Conservation (phyloP, 2,113 vertebrate species). For the Poeciliopsis turrubarensis region DNA sequence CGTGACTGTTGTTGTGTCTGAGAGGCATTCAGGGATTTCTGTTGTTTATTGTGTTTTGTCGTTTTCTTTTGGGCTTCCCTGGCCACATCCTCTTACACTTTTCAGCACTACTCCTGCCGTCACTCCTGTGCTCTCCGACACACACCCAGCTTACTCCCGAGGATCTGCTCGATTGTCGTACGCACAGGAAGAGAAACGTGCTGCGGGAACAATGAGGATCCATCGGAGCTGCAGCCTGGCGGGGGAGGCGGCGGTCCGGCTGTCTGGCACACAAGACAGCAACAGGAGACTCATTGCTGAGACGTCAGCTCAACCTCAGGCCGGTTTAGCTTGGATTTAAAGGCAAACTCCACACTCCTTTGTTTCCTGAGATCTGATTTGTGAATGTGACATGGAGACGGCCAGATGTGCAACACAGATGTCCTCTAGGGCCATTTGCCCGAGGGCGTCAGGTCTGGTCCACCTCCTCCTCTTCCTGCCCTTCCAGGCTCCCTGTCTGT, state of each 20-base stretch:
- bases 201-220: slow-evolving; percentile 49
- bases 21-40: slow-evolving; percentile 58
- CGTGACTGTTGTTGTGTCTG: slow-evolving; percentile 63
- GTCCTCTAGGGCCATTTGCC: slow-evolving; percentile 38
- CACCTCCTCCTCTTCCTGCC: slow-evolving; percentile 15
- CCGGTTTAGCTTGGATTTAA: background rate
- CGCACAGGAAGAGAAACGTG: slow-evolving; percentile 44
- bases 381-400: slow-evolving; percentile 1
- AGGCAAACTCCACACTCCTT: background rate
- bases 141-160: slow-evolving; percentile 18
- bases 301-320: background rate
- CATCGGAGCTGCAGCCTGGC: background rate
- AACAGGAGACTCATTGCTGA: background rate
- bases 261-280: background rate
- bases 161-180: slow-evolving; percentile 29
- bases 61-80: slow-evolving; percentile 49
- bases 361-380: slow-evolving; percentile 5
- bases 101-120: slow-evolving; percentile 9
- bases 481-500: slow-evolving; percentile 52
- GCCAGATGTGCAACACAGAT: slow-evolving; percentile 8
- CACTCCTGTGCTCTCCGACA: slow-evolving; percentile 1
- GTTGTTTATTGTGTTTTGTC: slow-evolving; percentile 66
- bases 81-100: slow-evolving; percentile 50
- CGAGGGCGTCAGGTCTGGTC: slow-evolving; percentile 4
- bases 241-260: background rate